Evolutionary conservation across 30 jellyfish, hydroid and myxozoan genomes (phyloP).

Genomic region (Aurelia aurita): DNA sequence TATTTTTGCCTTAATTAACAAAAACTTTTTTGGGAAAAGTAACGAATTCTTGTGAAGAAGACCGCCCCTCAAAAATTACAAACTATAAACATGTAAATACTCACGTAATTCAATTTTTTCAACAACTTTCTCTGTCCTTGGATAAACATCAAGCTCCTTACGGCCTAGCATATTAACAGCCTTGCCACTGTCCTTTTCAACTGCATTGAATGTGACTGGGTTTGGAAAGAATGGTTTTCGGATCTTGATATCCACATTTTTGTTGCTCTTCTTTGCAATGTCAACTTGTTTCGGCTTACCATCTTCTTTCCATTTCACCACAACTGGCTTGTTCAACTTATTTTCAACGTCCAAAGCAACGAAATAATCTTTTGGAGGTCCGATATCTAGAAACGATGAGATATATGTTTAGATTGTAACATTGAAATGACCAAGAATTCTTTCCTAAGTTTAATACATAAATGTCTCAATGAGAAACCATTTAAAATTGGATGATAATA

Average conservation of each 20-base stretch:
- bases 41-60: no score
- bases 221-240: slow-evolving; percentile 43
- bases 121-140: not conserved
- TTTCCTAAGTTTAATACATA: no score
- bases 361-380: slow-evolving; percentile 19
- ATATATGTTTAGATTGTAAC: not conserved
- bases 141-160: slow-evolving; percentile 21
- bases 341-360: slow-evolving; percentile 31
- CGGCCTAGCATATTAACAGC: slow-evolving; percentile 32
- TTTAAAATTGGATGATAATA: no score
- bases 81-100: not conserved
- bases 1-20: no score
- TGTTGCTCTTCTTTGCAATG: slow-evolving; percentile 9
- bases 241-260: not conserved
- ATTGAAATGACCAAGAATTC: no score
- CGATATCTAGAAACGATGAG: not conserved
- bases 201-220: slow-evolving; percentile 36
- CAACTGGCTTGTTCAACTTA: slow-evolving; percentile 4
- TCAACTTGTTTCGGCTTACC: slow-evolving; percentile 15
- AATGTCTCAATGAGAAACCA: no score
- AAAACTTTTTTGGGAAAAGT: no score
- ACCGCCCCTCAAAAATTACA: not conserved
- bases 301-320: slow-evolving; percentile 42
- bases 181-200: slow-evolving; percentile 16
- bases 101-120: slow-evolving; percentile 36